Conservation (phyloP, 2,113 vertebrate genomes). For the Lophotis ruficrista region DNA sequence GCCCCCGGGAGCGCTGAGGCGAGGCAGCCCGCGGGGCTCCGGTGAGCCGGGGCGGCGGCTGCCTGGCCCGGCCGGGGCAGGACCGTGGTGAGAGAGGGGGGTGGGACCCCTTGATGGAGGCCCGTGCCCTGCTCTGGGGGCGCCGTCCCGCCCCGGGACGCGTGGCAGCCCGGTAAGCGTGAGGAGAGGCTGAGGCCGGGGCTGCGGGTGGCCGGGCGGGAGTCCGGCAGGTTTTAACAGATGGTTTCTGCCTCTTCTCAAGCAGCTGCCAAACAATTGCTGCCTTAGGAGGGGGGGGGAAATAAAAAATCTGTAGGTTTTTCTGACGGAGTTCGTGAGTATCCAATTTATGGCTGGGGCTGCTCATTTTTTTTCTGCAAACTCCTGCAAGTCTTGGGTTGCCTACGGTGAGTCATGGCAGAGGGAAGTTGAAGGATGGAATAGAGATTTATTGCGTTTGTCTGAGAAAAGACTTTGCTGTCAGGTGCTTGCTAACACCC, state of each 20-base stretch:
- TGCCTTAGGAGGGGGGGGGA: rapidly evolving
- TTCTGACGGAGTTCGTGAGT: rapidly evolving
- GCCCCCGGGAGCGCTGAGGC: background rate
- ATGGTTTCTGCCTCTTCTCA: no score
- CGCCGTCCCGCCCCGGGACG: background rate
- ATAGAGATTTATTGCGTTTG: rapidly evolving
- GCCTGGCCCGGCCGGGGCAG: background rate
- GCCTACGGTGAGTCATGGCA: rapidly evolving
- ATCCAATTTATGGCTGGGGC: background rate
- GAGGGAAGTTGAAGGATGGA: rapidly evolving
- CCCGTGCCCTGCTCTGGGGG: no score
- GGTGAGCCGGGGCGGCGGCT: background rate
- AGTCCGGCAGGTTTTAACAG: background rate
- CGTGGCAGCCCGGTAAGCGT: background rate
- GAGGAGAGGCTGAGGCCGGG: background rate
- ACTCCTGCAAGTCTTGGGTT: rapidly evolving
- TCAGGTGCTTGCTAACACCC: background rate
- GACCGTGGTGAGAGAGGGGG: no score
- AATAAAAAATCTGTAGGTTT: rapidly evolving
- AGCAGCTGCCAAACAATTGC: background rate
- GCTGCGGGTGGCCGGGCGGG: background rate
- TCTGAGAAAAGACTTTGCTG: background rate
- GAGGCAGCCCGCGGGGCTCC: background rate
- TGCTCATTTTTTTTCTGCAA: no score
- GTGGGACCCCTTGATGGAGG: no score